Percentiles rank a stretch among this genome's conserved stretches.
Conservation (phyloP, 2,888 invertebrate genomes). For the Euphydryas editha region DNA sequence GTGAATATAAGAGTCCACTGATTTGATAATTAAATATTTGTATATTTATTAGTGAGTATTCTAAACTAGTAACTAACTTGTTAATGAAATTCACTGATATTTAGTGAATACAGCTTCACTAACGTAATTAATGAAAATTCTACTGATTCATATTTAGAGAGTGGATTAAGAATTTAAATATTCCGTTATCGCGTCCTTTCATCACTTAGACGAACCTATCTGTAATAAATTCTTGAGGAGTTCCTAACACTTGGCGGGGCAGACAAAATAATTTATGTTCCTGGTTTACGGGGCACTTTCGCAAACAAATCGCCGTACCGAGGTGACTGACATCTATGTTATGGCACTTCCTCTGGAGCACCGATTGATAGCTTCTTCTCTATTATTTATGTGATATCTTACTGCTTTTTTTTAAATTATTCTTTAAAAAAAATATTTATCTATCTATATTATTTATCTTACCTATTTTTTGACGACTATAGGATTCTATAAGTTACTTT, state of each 20-base stretch:
- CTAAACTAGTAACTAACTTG: too few relatives aligned
- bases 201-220: constrained; percentile 46
- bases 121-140: too few relatives aligned
- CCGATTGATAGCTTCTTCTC: constrained; percentile 36
- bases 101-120: too few relatives aligned
- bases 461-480: too few relatives aligned
- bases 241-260: constrained; percentile 78
- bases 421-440: not conserved
- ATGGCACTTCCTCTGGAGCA: constrained; percentile 45
- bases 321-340: constrained; percentile 80
- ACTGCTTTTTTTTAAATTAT: not conserved
- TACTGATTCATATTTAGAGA: too few relatives aligned
- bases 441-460: too few relatives aligned
- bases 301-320: constrained; percentile 70
- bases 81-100: too few relatives aligned
- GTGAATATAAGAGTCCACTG: too few relatives aligned
- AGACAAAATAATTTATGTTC: constrained; percentile 83
- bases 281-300: constrained; percentile 80
- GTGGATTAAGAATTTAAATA: too few relatives aligned
- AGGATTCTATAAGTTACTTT: too few relatives aligned
- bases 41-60: too few relatives aligned
- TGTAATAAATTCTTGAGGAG: constrained; percentile 79
- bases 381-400: not conserved
- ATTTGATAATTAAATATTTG: too few relatives aligned
- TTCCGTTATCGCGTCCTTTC: constrained; percentile 34